Evolutionary conservation across 2,797 vertebrate genomes (phyloP).

Genomic region (Pipistrellus pygmaeus): DNA sequence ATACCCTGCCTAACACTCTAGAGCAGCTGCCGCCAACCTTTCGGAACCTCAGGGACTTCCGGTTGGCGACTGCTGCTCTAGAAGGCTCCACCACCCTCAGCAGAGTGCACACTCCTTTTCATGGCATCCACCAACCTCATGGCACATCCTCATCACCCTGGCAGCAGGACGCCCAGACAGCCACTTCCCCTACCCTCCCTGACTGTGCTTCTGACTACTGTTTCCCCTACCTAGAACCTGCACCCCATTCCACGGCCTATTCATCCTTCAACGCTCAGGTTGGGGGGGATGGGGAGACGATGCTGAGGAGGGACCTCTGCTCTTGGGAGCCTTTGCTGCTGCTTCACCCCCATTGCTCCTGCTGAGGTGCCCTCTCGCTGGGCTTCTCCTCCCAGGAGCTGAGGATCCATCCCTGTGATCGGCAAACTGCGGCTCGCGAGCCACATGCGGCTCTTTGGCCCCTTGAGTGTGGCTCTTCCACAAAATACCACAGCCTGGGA

Average conservation of each 20-base stretch:
- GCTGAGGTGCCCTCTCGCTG: neutral
- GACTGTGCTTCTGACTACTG: no score
- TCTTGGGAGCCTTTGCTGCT: neutral
- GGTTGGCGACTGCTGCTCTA: neutral
- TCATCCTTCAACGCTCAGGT: neutral
- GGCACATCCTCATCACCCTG: accelerated
- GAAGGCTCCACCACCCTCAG: neutral
- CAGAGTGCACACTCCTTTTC: neutral
- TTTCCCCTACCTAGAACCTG: no score
- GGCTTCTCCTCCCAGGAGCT: neutral
- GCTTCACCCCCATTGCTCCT: accelerated
- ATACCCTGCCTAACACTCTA: neutral
- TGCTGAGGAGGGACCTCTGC: neutral
- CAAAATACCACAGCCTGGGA: no score
- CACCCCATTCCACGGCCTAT: neutral
- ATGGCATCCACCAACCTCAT: no score
- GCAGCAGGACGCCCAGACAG: no score
- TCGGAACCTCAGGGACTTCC: no score
- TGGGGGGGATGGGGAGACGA: accelerated
- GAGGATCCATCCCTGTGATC: no score
- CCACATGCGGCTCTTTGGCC: no score
- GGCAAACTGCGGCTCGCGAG: no score
- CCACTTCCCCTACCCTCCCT: neutral
- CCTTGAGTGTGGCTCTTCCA: no score
- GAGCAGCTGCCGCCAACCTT: neutral